These are phyloP conservation scores for Heptranchias perlo DNA, from an alignment of 2,113 vertebrate species.

Conservation along the genomic window DNA sequence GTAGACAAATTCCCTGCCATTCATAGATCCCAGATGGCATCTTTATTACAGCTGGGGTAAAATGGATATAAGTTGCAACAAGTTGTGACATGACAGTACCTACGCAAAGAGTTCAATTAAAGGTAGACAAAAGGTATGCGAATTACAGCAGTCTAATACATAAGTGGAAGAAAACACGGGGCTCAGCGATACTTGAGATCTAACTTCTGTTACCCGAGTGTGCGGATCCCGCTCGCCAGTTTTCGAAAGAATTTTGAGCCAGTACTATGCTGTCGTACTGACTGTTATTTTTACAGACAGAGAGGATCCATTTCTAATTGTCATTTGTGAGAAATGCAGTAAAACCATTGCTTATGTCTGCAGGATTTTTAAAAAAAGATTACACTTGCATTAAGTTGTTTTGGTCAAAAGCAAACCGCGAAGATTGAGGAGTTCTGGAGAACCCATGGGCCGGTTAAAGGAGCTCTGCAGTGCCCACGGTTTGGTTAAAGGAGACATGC, in stretches of 20 bases:
- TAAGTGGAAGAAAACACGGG: background rate
- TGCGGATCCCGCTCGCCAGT: background rate
- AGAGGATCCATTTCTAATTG: background rate
- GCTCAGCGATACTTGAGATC: background rate
- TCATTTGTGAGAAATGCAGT: background rate
- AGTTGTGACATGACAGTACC: background rate
- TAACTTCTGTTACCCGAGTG: background rate
- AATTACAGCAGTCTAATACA: background rate
- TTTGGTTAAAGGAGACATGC: too few species aligned
- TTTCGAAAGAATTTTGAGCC: background rate
- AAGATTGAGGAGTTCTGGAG: background rate
- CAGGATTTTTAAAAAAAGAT: too few species aligned
- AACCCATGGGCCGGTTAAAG: background rate
- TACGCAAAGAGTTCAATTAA: background rate
- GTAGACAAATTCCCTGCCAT: background rate
- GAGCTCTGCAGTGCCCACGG: background rate
- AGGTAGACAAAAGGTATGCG: too few species aligned
- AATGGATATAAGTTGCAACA: background rate
- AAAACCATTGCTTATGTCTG: background rate
- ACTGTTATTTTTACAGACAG: background rate
- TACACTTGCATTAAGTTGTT: background rate
- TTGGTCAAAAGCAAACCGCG: background rate
- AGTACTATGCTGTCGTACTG: background rate
- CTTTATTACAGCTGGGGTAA: background rate
- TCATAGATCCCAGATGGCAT: background rate